Evolutionary conservation across 2,797 vertebrate species (phyloP).

Genomic region (Erithacus rubecula): DNA sequence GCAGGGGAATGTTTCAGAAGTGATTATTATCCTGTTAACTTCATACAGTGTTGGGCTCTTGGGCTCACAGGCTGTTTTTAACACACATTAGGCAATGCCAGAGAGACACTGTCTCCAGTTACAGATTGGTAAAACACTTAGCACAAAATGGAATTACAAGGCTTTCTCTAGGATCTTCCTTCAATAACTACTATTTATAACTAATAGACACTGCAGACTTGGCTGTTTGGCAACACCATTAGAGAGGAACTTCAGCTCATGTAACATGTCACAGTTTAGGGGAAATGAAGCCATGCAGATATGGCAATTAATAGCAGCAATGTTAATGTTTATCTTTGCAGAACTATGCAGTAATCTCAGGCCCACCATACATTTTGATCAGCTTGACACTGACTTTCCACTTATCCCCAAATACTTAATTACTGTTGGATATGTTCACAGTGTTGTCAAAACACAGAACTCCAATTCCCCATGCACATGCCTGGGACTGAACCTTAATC

Average conservation of each 20-base stretch:
- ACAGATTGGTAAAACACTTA: neutral
- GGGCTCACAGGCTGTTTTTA: neutral
- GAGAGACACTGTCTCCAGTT: neutral
- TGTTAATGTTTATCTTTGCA: neutral
- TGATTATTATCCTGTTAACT: neutral
- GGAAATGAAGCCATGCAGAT: neutral
- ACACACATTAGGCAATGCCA: neutral
- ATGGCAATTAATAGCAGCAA: neutral
- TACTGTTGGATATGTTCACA: neutral
- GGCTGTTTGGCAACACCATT: neutral
- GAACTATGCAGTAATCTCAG: neutral
- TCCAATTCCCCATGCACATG: neutral
- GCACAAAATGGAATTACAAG: neutral
- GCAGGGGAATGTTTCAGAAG: neutral
- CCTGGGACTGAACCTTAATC: neutral
- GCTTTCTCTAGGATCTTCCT: neutral
- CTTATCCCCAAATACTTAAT: neutral
- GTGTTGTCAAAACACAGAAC: neutral
- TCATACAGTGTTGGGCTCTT: neutral
- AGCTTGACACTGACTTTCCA: neutral
- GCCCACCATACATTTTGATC: neutral
- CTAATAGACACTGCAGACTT: neutral
- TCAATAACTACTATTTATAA: neutral
- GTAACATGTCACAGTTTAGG: accelerated
- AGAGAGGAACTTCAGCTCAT: neutral